These are phyloP conservation scores for Zaprionus africanus DNA, from an alignment of 1,140 invertebrate genomes.

Conservation along the genomic window DNA sequence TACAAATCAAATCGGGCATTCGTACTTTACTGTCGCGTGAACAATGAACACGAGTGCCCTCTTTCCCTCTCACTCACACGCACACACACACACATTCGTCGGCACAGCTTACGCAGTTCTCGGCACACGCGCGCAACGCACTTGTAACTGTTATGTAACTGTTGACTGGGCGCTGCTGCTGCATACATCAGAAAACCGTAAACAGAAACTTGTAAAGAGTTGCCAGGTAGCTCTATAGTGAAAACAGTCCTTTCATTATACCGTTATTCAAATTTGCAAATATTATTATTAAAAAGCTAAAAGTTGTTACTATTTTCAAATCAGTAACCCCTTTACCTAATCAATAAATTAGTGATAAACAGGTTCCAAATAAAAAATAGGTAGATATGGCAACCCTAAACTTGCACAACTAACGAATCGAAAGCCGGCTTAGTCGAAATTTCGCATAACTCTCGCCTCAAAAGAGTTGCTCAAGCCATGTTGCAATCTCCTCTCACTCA, in stretches of 20 bases:
- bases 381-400: not conserved
- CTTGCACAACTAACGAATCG: constrained; percentile 63
- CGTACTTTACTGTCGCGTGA: constrained; percentile 37
- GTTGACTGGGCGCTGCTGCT: constrained; percentile 20
- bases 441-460: constrained; percentile 55
- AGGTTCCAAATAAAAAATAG: too few relatives aligned
- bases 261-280: too few relatives aligned
- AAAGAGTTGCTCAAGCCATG: constrained; percentile 29
- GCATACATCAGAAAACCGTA: constrained; percentile 37
- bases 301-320: too few relatives aligned
- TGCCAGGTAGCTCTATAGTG: too few relatives aligned
- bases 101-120: constrained; percentile 1
- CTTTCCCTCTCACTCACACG: not conserved
- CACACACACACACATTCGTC: not conserved
- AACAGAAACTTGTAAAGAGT: not conserved
- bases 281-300: too few relatives aligned
- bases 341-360: too few relatives aligned
- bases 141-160: constrained; percentile 17
- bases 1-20: constrained; percentile 37
- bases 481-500: constrained; percentile 34
- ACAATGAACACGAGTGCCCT: constrained; percentile 16
- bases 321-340: too few relatives aligned
- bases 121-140: not conserved
- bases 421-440: constrained; percentile 55
- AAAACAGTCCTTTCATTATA: too few relatives aligned